Conservation (phyloP, 2,113 vertebrate species). For the Lasiurus borealis region DNA sequence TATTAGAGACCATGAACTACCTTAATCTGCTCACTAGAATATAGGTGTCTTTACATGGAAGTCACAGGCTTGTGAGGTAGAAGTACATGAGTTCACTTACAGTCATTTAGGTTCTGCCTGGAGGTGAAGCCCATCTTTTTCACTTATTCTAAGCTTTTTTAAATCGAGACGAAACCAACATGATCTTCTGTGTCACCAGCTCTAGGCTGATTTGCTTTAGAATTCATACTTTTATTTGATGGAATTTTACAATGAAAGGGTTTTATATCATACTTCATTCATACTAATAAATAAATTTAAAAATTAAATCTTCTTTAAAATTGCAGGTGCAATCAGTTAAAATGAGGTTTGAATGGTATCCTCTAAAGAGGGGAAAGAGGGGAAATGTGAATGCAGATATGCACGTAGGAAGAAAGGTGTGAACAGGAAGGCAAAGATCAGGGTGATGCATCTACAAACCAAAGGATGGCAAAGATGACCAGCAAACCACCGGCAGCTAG, state of each 20-base stretch:
- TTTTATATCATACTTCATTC: slow-evolving; percentile 26
- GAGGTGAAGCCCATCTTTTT: not conserved
- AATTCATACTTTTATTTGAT: slow-evolving; percentile 35
- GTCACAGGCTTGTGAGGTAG: not conserved
- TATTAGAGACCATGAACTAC: not conserved
- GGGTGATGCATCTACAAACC: not conserved
- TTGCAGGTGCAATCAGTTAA: not conserved
- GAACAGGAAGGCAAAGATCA: not conserved
- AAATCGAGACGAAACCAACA: slow-evolving; percentile 19
- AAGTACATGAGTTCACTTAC: not conserved
- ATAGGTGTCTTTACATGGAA: not conserved
- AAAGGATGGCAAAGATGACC: not conserved
- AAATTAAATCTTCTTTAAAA: not conserved
- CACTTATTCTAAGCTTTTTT: slow-evolving; percentile 14
- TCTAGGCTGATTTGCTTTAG: not conserved
- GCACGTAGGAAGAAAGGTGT: not conserved
- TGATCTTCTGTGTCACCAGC: not conserved
- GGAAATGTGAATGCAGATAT: not conserved
- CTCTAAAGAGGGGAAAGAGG: not conserved
- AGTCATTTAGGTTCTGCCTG: not conserved
- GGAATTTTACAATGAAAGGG: not conserved
- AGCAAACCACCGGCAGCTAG: not conserved
- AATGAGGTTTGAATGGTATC: not conserved
- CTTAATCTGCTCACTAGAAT: not conserved
- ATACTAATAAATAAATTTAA: slow-evolving; percentile 36